Conservation (phyloP, 2,113 vertebrate species). For the Perca fluviatilis region DNA sequence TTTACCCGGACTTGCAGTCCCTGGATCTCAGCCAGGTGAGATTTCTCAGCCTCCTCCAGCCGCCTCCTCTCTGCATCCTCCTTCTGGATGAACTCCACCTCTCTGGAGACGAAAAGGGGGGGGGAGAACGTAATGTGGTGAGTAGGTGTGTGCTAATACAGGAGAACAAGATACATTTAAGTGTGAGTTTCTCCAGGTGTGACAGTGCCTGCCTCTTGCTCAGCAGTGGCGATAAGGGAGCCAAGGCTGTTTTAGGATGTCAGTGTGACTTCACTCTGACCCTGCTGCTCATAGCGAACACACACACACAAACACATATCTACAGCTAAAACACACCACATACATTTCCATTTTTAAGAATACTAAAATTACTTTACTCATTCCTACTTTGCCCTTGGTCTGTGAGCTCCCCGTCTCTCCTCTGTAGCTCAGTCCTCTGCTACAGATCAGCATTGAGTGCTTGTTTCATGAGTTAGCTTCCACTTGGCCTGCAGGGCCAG, state of each 20-base stretch:
- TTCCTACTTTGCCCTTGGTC: constrained; percentile 22
- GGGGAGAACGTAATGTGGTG: constrained; percentile 24
- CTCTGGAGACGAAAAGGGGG: constrained; percentile 81
- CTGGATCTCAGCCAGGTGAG: constrained; percentile 93
- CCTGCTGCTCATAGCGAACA: neutral
- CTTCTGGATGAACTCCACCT: constrained; percentile 95
- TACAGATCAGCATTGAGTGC: constrained; percentile 37
- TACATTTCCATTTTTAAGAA: neutral
- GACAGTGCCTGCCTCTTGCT: constrained; percentile 24
- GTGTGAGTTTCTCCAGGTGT: constrained; percentile 13
- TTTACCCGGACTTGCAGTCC: constrained; percentile 93
- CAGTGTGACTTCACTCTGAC: constrained; percentile 33
- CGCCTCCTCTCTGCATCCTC: constrained; percentile 94
- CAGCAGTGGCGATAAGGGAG: constrained; percentile 27
- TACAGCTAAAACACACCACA: constrained; percentile 8
- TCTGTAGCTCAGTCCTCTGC: constrained; percentile 27
- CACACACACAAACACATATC: constrained; percentile 3
- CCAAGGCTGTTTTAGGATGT: constrained; percentile 31
- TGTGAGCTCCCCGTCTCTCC: constrained; percentile 4
- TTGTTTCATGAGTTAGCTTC: constrained; percentile 50
- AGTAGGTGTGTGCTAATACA: constrained; percentile 31
- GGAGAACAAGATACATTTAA: constrained; percentile 25
- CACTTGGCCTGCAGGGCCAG: constrained; percentile 63
- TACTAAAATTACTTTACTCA: neutral
- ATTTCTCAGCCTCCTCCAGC: constrained; percentile 95